Percentiles rank a stretch among this genome's conserved stretches.
Evolutionary conservation across 1,140 invertebrate species (phyloP).

Genomic region (Chionoecetes opilio): DNA sequence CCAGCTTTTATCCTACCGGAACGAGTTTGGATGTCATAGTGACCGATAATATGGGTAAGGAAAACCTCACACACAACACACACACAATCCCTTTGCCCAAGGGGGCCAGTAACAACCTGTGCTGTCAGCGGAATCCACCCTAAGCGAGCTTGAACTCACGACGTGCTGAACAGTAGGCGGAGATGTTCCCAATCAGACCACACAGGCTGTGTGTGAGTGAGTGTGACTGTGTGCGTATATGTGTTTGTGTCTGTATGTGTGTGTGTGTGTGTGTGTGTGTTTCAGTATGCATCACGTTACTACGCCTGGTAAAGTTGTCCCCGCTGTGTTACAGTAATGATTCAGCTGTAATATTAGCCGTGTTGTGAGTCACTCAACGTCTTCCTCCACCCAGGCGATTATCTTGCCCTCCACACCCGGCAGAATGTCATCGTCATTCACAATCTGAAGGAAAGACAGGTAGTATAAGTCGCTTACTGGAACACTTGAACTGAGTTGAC

Average conservation of each 20-base stretch:
- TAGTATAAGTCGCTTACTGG: not conserved
- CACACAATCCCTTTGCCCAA: not conserved
- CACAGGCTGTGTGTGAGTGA: not conserved
- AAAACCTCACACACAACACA: too few species aligned
- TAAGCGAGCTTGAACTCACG: too few species aligned
- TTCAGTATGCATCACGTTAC: too few species aligned
- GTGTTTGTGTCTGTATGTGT: too few species aligned
- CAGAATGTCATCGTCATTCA: constrained; percentile 84
- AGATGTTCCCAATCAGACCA: too few species aligned
- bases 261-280: too few species aligned
- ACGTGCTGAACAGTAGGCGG: too few species aligned
- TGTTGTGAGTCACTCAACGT: constrained; percentile 70
- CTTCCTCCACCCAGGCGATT: constrained; percentile 85
- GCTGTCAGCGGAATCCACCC: too few species aligned
- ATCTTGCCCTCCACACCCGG: constrained; percentile 86
- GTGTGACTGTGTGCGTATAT: not conserved
- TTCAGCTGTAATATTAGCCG: not conserved
- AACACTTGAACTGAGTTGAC: not conserved
- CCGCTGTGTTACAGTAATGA: not conserved
- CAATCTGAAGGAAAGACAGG: constrained; percentile 82
- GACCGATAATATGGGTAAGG: too few species aligned
- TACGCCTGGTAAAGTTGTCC: not conserved
- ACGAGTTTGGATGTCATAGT: too few species aligned
- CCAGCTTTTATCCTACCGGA: not conserved
- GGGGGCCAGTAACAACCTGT: too few species aligned